Evolutionary conservation across 2,888 invertebrate genomes (phyloP), one percentile per base, ranked within the genome.

Genomic region (Scrobipalpa atriplicella): DNA sequence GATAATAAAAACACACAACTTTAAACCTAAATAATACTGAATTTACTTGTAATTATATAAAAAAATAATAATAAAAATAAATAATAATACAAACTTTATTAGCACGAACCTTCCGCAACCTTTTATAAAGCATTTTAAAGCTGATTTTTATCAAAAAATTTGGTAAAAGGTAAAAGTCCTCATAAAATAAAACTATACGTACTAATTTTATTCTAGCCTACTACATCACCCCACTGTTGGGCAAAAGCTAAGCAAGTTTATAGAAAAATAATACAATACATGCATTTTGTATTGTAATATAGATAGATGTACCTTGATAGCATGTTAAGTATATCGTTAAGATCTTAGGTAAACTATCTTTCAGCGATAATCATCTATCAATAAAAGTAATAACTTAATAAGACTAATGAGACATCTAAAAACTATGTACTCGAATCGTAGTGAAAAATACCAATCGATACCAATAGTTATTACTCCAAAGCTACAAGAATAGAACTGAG

Each of bases 401-500:
- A n/a, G n/a, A 38, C 38, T 38, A 38, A 38, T 38, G 8, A 38
- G n/a, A 43, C 43, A 43, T 2, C 13, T 13, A 43, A 13, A 43
- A 43, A 2, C 43, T 1, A 10, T 1, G 2, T 52, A 18, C 19
- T 52, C 52, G 10, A 10, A 18, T 19, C 5, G 19, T 19, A 18
- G 18, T 18, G 13, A 10, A 43, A 43, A 43, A 13, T 13, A 16
- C 47, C 1, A 47, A 47, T 47, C 47, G 47, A 47, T 47, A 47
- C 47, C 47, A n/a, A 3, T 47, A n/a, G 2, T 2, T 58, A 29
- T 83, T 80, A 93, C 72, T 93, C 92, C 76, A 92, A 79, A 66
- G 87, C 87, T 70, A 91, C 91, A 67, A 91, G 71, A 71, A 92
- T 71, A 58, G 88, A 81, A 78, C 89, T 90, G 65, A 92, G 75